Percentiles rank a stretch among this genome's conserved stretches.
These are phyloP conservation scores for Triops longicaudatus DNA, from an alignment of 1,140 invertebrate genomes.

Conservation along the genomic window DNA sequence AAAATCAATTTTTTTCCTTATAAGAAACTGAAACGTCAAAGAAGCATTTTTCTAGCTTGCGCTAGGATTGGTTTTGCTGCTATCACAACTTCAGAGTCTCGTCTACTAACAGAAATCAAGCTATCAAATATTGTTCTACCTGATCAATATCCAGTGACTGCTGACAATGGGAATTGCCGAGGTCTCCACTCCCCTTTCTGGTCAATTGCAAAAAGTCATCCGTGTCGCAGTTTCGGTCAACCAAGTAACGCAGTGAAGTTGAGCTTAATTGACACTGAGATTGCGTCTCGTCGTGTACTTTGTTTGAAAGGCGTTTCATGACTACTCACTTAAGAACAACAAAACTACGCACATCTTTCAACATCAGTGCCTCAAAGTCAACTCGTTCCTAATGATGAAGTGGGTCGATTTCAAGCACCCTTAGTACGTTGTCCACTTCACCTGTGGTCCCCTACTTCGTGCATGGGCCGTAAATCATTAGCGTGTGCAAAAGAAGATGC, in stretches of 20 bases:
- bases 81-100: not conserved
- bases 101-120: not conserved
- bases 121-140: not conserved
- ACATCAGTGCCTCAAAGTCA: not conserved
- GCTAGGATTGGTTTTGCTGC: not conserved
- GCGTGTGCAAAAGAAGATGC: not conserved
- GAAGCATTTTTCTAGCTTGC: too few relatives aligned
- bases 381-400: not conserved
- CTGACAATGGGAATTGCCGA: constrained; percentile 1
- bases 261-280: constrained; percentile 8
- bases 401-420: not conserved
- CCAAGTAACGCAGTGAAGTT: constrained; percentile 6
- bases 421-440: not conserved
- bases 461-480: not conserved
- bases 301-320: constrained; percentile 11
- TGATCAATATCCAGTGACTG: constrained; percentile 15
- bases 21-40: too few relatives aligned
- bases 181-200: not conserved
- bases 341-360: not conserved
- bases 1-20: too few relatives aligned
- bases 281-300: constrained; percentile 11
- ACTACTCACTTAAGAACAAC: not conserved
- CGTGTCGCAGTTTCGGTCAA: not conserved
- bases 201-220: not conserved
- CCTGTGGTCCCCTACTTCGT: not conserved